phyloP scores from a whole-genome alignment of 2,797 vertebrate species.

The Dallia pectoralis region DNA sequence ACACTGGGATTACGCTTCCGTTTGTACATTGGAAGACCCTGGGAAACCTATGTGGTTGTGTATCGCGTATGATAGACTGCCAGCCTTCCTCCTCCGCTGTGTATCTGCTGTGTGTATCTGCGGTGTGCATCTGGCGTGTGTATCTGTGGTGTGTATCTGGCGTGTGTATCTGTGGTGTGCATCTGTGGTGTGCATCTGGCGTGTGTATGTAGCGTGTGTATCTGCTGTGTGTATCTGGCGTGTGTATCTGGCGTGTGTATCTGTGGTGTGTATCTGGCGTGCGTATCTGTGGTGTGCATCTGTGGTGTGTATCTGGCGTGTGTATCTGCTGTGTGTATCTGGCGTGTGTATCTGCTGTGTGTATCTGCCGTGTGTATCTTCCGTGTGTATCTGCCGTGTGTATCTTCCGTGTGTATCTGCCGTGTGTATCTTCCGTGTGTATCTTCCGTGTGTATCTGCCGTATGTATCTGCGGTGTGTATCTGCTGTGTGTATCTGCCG shows the following conservation, averaged over 20 bases:
- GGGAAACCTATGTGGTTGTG: conserved; percentile 17
- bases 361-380: conserved; percentile 34
- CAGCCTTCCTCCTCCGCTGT: conserved; percentile 9
- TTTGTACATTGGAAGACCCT: conserved; percentile 40
- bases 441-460: conserved; percentile 34
- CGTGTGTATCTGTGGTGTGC: too few species aligned
- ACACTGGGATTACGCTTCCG: conserved; percentile 46
- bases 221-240: too few species aligned
- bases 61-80: conserved; percentile 4
- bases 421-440: conserved; percentile 37
- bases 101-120: conserved; percentile 40
- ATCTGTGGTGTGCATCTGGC: too few species aligned
- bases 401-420: too few species aligned
- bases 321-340: conserved; percentile 38
- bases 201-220: too few species aligned
- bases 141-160: too few species aligned
- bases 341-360: too few species aligned
- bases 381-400: conserved; percentile 37
- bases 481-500: conserved; percentile 41
- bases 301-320: conserved; percentile 39
- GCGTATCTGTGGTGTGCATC: too few species aligned
- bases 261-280: too few species aligned
- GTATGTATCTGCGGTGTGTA: conserved; percentile 28
- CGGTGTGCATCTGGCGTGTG: too few species aligned
- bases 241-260: too few species aligned